Percentiles rank a stretch among this genome's conserved stretches.
These are phyloP conservation scores for Mirounga angustirostris DNA, from an alignment of 2,113 vertebrate genomes.

Conservation along the genomic window DNA sequence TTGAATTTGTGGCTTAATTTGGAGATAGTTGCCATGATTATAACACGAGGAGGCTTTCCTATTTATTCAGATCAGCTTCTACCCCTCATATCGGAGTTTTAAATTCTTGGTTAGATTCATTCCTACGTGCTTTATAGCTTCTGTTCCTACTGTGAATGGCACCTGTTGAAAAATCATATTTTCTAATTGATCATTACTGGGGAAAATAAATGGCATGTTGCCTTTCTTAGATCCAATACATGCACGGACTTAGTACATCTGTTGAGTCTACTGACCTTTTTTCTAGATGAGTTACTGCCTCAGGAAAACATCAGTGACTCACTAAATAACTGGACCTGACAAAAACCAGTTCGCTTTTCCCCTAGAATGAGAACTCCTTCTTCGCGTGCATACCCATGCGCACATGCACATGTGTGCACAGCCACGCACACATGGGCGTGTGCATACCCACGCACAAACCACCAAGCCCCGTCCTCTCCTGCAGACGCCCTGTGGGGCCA, in stretches of 20 bases:
- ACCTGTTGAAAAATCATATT: neutral
- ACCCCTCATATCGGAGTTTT: neutral
- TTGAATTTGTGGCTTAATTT: neutral
- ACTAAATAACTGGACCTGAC: neutral
- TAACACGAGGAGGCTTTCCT: neutral
- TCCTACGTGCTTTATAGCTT: neutral
- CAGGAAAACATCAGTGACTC: no score
- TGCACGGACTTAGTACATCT: neutral
- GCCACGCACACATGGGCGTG: neutral
- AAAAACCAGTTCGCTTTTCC: no score
- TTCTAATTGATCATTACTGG: no score
- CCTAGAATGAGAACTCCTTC: neutral
- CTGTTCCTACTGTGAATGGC: no score
- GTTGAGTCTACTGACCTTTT: neutral
- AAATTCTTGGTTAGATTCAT: no score
- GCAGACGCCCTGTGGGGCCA: neutral
- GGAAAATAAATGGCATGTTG: neutral
- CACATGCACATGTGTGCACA: no score
- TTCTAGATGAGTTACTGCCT: neutral
- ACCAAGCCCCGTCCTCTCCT: neutral
- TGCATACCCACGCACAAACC: neutral
- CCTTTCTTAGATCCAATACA: rapidly evolving
- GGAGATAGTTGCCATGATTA: neutral
- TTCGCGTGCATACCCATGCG: rapidly evolving
- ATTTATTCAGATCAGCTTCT: rapidly evolving